phyloP scores from a whole-genome alignment of 2,888 invertebrate species.

The Camptogramma bilineatum region DNA sequence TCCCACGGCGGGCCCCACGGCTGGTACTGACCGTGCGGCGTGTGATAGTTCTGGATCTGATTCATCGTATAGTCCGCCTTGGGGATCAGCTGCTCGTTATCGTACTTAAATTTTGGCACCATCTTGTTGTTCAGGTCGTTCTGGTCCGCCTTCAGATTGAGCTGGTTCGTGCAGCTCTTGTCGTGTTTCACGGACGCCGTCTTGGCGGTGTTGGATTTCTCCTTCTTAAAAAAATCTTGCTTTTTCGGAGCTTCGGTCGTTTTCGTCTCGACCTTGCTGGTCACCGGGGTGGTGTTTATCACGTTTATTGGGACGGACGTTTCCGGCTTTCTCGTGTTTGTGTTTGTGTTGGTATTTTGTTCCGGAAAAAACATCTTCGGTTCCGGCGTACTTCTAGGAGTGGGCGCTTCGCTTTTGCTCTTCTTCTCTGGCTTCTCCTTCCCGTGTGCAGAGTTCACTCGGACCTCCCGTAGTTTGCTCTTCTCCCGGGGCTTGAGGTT shows the following conservation, averaged over 20 bases:
- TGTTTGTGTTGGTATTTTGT: conserved; percentile 61
- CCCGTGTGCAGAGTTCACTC: conserved; percentile 81
- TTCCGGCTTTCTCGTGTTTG: conserved; percentile 72
- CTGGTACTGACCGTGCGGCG: conserved; percentile 86
- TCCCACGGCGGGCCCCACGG: conserved; percentile 86
- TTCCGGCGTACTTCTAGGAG: conserved; percentile 75
- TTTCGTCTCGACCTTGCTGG: conserved; percentile 73
- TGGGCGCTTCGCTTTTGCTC: conserved; percentile 63
- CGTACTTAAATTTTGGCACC: conserved; percentile 80
- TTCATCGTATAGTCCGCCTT: conserved; percentile 88
- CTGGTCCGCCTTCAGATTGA: conserved; percentile 73
- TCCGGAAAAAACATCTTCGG: conserved; percentile 82
- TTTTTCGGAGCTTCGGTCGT: conserved; percentile 75
- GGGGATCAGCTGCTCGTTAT: conserved; percentile 79
- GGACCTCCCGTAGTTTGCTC: conserved; percentile 77
- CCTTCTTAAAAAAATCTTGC: conserved; percentile 83
- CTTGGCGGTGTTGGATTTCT: conserved; percentile 73
- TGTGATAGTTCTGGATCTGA: conserved; percentile 88
- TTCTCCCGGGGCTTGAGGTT: conserved; percentile 75
- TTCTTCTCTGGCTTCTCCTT: conserved; percentile 81
- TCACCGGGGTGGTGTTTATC: conserved; percentile 71
- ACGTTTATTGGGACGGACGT: conserved; percentile 80
- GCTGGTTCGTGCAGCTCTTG: conserved; percentile 71
- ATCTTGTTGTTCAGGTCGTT: conserved; percentile 83
- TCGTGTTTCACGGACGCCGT: conserved; percentile 76